Evolutionary conservation across 2,797 vertebrate species (phyloP).

Genomic region (Lepilemur ruficaudatus): DNA sequence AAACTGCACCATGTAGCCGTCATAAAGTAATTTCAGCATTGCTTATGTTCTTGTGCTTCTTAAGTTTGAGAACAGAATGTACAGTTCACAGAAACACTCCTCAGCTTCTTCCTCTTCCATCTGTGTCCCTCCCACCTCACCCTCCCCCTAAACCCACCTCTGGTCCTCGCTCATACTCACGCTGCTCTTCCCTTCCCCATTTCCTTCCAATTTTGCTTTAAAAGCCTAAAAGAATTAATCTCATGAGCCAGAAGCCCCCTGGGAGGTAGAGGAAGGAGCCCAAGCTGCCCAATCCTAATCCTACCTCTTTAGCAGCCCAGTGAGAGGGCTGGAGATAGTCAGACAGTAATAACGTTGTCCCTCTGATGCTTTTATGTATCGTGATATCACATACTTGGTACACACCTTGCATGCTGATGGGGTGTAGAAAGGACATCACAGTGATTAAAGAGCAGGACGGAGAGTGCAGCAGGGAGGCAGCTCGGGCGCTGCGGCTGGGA

Average conservation of each 20-base stretch:
- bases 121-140: not conserved
- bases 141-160: not conserved
- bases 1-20: not conserved
- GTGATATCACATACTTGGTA: not conserved
- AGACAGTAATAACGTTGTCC: not conserved
- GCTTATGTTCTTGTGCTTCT: not conserved
- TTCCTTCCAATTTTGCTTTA: not conserved
- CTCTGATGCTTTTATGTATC: not conserved
- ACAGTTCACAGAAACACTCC: not conserved
- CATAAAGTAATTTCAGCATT: not conserved
- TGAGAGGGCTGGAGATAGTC: not conserved
- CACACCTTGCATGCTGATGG: not conserved
- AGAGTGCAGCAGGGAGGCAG: not conserved
- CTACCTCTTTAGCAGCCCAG: not conserved
- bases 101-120: not conserved
- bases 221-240: not conserved
- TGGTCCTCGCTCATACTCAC: not conserved
- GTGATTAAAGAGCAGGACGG: not conserved
- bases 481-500: not conserved
- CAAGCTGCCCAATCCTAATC: not conserved
- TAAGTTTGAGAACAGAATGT: not conserved
- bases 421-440: not conserved
- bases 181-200: not conserved
- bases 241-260: not conserved
- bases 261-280: not conserved